phyloP scores from a whole-genome alignment of 2,888 invertebrate species.

The Dicycla oo region DNA sequence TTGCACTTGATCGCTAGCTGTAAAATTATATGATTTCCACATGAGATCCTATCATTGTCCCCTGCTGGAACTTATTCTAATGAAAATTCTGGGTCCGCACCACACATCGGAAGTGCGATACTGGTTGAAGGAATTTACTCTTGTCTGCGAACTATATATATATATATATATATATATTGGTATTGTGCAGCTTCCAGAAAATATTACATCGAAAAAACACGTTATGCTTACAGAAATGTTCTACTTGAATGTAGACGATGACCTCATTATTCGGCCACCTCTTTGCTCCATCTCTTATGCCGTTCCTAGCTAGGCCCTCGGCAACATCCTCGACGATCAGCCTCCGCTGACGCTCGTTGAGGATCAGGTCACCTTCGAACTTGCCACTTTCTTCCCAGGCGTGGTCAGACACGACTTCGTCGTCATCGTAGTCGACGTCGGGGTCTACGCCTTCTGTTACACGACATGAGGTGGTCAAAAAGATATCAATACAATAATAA shows the following conservation, averaged over 20 bases:
- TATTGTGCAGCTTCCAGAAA: neutral
- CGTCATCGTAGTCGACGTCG: slow-evolving; percentile 79
- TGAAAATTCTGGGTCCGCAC: neutral
- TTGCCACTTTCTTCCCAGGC: slow-evolving; percentile 89
- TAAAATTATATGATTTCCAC: slow-evolving; percentile 47
- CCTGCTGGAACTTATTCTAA: neutral
- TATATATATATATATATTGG: too few relatives aligned
- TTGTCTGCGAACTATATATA: neutral
- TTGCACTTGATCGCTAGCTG: slow-evolving; percentile 84
- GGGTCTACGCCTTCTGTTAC: slow-evolving; percentile 76
- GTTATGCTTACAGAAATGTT: slow-evolving; percentile 85
- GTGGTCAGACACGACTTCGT: slow-evolving; percentile 79
- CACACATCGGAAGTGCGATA: neutral
- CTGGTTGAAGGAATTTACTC: neutral
- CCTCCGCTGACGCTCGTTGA: slow-evolving; percentile 86
- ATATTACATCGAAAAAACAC: neutral
- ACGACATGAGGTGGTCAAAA: neutral
- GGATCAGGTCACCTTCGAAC: slow-evolving; percentile 89
- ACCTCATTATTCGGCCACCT: slow-evolving; percentile 88
- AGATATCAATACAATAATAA: neutral
- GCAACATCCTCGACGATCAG: slow-evolving; percentile 83
- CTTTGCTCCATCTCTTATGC: slow-evolving; percentile 84
- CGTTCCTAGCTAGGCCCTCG: slow-evolving; percentile 86
- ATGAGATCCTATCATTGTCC: neutral
- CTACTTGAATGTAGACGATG: slow-evolving; percentile 84